Conservation (phyloP, 2,797 vertebrate genomes). For the Prionace glauca region DNA sequence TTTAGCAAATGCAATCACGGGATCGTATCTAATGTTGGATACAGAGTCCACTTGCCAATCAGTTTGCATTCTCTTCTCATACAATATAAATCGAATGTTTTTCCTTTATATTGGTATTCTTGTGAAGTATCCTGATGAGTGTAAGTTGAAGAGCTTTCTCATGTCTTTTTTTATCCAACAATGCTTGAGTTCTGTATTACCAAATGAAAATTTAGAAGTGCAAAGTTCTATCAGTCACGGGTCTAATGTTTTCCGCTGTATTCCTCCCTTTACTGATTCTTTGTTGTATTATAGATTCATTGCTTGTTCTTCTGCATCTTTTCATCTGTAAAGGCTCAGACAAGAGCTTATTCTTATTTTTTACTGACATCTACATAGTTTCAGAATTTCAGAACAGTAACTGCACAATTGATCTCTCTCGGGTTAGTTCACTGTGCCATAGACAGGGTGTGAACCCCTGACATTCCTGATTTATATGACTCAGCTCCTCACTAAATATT, state of each 20-base stretch:
- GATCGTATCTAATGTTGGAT: too few relatives aligned
- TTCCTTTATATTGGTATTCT: too few relatives aligned
- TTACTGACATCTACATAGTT: not conserved
- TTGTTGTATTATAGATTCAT: not conserved
- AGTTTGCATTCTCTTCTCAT: too few relatives aligned
- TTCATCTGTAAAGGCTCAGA: not conserved
- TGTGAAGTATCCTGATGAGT: too few relatives aligned
- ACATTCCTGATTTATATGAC: not conserved
- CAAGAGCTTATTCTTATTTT: not conserved
- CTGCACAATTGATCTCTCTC: not conserved
- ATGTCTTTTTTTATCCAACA: too few relatives aligned
- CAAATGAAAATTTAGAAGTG: not conserved
- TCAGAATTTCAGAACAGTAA: not conserved
- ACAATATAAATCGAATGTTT: too few relatives aligned
- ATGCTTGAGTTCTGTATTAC: too few relatives aligned
- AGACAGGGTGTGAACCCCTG: not conserved
- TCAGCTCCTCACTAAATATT: not conserved
- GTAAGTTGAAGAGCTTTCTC: too few relatives aligned
- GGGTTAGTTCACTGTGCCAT: not conserved
- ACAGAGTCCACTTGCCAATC: too few relatives aligned
- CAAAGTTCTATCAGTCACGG: not conserved
- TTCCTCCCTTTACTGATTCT: not conserved
- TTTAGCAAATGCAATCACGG: too few relatives aligned
- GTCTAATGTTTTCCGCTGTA: not conserved
- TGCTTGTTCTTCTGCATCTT: too few relatives aligned